phyloP scores from a whole-genome alignment of 2,113 vertebrate genomes.

The Lepus americanus region DNA sequence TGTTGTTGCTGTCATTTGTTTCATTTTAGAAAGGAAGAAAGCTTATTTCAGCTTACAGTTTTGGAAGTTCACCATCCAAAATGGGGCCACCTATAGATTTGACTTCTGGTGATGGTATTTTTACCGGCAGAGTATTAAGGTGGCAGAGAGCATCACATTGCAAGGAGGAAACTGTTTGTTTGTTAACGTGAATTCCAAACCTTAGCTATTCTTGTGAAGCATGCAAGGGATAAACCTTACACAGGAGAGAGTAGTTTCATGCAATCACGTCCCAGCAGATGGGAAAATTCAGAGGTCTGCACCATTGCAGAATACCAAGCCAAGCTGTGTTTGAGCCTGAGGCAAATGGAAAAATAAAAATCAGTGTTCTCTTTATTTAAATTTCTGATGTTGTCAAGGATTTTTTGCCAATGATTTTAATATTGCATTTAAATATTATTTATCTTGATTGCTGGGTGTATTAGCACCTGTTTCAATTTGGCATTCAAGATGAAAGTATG shows the following conservation, averaged over 20 bases:
- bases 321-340: background rate
- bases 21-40: background rate
- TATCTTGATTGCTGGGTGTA: background rate
- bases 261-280: background rate
- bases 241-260: background rate
- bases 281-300: background rate
- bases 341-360: background rate
- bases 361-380: constrained; percentile 4
- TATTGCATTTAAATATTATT: background rate
- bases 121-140: no score
- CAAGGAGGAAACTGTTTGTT: no score
- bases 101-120: no score
- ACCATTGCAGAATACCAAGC: background rate
- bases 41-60: no score
- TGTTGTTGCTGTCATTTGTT: background rate
- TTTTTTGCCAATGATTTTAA: background rate
- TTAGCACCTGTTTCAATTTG: constrained; percentile 48
- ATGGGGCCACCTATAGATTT: no score
- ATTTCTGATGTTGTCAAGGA: background rate
- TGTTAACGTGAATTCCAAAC: background rate
- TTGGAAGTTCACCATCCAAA: no score
- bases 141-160: no score
- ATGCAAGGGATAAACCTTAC: background rate
- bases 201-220: background rate
- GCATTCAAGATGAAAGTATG: constrained; percentile 53